Evolutionary conservation across 2,888 invertebrate genomes (phyloP), one percentile per base, ranked within the genome.

Genomic region (Zaprionus obscuricornis): DNA sequence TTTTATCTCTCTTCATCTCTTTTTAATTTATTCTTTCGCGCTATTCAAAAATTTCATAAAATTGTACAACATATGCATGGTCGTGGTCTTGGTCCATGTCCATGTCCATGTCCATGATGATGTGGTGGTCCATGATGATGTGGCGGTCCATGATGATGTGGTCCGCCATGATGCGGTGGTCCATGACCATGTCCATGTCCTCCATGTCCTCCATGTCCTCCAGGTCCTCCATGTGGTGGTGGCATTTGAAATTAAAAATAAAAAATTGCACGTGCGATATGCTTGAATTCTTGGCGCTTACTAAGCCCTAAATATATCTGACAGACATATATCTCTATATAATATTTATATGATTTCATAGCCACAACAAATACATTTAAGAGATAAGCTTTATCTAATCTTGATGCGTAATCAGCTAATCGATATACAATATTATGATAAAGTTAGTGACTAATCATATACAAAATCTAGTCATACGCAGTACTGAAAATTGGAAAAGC

Each of bases 141-240:
- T 7, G 57, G 14, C 42, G 67, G 54, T 2, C 50, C 57, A 43
- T 54, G 57, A 29, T 33, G 57, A 24, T 26, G 57, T 0, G 51
- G 68, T 39, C 62, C 66, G 0, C 59, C 54, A 7, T 67, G 64
- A 26, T 59, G 63, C 1, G 33, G 54, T 22, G 49, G 55, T 14
- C 52, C 59, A 20, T 26, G 71, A 13, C 71, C 69, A 42, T 60
- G 56, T 6, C 16, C 16, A n/a, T n/a, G 51, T 3, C n/a, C n/a
- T n/a, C 46, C 47, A 22, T 20, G 39, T 4, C 31, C 31, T 4
- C 7, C 17, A 3, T 36, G 59, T 13, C 52, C 52, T 5, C 58
- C 71, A 10, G 22, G 84, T 68, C 84, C 79, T 79, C 84, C 84
- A 11, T 42, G 72, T 33, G 81, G 85, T 31, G 87, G 86, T 66